A percentile compares a stretch with the other conserved stretches of the same genome.
These are phyloP conservation scores for Cartodere bifasciata DNA, from an alignment of 2,888 invertebrate genomes.

Conservation along the genomic window DNA sequence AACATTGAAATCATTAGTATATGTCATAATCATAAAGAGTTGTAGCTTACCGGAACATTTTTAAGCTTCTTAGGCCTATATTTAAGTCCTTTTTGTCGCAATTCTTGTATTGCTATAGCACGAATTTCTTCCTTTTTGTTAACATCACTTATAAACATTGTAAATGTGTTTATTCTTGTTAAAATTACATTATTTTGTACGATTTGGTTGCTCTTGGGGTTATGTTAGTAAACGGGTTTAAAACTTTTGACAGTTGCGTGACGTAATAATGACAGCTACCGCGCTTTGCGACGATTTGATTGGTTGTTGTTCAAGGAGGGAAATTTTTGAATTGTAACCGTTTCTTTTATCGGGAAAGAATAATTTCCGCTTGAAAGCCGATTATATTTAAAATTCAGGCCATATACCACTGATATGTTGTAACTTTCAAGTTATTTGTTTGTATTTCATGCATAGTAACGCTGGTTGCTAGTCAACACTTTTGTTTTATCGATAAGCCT, in stretches of 20 bases:
- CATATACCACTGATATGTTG: no score
- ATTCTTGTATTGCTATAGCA: conserved; percentile 47
- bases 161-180: conserved; percentile 15
- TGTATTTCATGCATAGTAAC: no score
- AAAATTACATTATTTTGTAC: conserved; percentile 1
- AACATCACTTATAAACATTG: conserved; percentile 44
- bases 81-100: conserved; percentile 58
- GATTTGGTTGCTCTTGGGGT: neutral
- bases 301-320: conserved; percentile 6
- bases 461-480: no score
- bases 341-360: conserved; percentile 8
- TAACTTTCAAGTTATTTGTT: no score
- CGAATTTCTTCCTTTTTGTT: conserved; percentile 41
- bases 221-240: conserved; percentile 1
- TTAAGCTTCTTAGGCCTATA: conserved; percentile 55
- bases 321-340: conserved; percentile 9
- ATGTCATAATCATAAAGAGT: conserved; percentile 2
- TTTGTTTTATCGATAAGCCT: no score
- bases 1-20: conserved; percentile 8
- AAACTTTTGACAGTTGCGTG: no score
- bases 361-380: no score
- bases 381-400: no score
- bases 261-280: no score
- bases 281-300: no score
- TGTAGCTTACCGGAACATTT: conserved; percentile 34